These are phyloP conservation scores for Raillietiella orientalis DNA, from an alignment of 2,888 invertebrate species.

Conservation along the genomic window DNA sequence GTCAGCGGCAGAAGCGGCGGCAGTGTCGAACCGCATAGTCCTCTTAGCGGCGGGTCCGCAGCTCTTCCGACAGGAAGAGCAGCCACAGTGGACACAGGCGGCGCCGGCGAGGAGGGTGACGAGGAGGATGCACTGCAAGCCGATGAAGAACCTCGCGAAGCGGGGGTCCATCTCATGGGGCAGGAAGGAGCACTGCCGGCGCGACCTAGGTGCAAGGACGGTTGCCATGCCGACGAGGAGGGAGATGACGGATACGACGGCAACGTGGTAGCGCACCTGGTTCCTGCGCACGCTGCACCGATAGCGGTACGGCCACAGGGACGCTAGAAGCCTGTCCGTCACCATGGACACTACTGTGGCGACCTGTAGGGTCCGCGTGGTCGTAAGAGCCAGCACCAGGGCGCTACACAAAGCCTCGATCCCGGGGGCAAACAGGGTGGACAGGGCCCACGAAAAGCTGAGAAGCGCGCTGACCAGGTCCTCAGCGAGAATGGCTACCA, in stretches of 20 bases:
- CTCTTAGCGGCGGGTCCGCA: slow-evolving; percentile 6
- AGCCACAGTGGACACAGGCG: slow-evolving; percentile 13
- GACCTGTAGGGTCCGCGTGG: slow-evolving; percentile 19
- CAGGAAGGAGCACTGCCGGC: slow-evolving; percentile 13
- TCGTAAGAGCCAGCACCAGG: slow-evolving; percentile 17
- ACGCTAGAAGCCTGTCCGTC: slow-evolving; percentile 15
- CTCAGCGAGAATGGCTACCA: slow-evolving; percentile 15
- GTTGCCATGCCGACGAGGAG: slow-evolving; percentile 20
- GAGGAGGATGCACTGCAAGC: slow-evolving; percentile 18
- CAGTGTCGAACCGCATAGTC: slow-evolving; percentile 9
- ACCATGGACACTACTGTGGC: slow-evolving; percentile 17
- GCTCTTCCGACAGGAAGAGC: too few species aligned
- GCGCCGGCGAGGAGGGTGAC: slow-evolving; percentile 16
- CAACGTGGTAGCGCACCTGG: slow-evolving; percentile 16
- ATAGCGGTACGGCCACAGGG: slow-evolving; percentile 11
- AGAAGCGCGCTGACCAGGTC: slow-evolving; percentile 9
- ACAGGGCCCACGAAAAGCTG: slow-evolving; percentile 8
- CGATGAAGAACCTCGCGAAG: slow-evolving; percentile 18
- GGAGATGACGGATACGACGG: slow-evolving; percentile 18
- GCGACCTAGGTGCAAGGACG: slow-evolving; percentile 14
- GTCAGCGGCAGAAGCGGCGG: slow-evolving; percentile 8
- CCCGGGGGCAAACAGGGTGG: too few species aligned
- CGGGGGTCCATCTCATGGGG: slow-evolving; percentile 17
- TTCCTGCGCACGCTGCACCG: slow-evolving; percentile 12
- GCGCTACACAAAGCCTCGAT: slow-evolving; percentile 12